phyloP scores from a whole-genome alignment of 2,113 vertebrate genomes.

The Oxygymnocypris stewartii region DNA sequence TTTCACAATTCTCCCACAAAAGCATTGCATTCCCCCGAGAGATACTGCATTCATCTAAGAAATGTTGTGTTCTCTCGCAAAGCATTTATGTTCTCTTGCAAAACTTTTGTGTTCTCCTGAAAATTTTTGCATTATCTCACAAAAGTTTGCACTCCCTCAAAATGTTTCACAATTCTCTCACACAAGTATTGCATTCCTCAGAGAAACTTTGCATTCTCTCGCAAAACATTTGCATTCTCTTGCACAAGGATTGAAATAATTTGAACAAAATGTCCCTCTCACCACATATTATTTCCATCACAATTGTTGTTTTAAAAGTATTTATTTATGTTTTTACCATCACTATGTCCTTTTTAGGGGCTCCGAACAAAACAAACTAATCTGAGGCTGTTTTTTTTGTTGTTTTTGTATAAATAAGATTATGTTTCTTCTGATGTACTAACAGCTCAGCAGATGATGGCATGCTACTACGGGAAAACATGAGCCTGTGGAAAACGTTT shows the following conservation, averaged over 20 bases:
- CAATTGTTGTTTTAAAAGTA: no score
- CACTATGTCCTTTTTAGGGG: not conserved
- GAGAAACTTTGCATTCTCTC: no score
- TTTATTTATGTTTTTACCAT: not conserved
- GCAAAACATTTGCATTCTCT: no score
- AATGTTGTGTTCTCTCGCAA: not conserved
- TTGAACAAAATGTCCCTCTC: not conserved
- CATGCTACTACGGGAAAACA: not conserved
- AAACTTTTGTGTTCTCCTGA: no score
- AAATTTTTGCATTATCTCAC: no score
- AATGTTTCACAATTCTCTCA: no score
- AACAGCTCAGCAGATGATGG: not conserved
- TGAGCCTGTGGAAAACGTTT: not conserved
- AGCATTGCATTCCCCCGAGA: not conserved
- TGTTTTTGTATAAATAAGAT: constrained; percentile 18
- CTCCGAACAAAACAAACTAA: not conserved
- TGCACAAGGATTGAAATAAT: not conserved
- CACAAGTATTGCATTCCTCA: no score
- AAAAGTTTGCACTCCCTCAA: no score
- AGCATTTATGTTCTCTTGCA: no score
- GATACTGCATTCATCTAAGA: not conserved
- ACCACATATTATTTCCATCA: not conserved
- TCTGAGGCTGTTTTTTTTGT: not conserved
- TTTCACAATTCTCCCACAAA: no score
- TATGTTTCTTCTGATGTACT: not conserved